A percentile compares a stretch with the other conserved stretches of the same genome.
phyloP scores from a whole-genome alignment of 2,888 invertebrate genomes.

The Drosophila helvetica region DNA sequence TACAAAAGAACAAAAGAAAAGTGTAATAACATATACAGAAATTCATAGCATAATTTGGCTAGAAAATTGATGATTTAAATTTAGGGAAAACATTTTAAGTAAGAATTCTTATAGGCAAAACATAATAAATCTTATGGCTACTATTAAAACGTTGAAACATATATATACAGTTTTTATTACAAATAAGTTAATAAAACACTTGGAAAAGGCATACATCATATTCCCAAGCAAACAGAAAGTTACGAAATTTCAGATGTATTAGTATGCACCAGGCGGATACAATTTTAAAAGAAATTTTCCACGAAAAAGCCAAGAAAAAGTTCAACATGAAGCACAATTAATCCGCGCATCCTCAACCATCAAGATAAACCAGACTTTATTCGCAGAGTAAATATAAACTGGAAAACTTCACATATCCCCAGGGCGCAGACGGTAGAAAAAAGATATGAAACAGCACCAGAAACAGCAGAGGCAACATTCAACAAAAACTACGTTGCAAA shows the following conservation, averaged over 20 bases:
- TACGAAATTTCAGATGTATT: too few species aligned
- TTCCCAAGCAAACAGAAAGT: too few species aligned
- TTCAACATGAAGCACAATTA: constrained; percentile 27
- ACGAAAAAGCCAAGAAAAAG: background rate
- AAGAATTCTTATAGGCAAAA: too few species aligned
- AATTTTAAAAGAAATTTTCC: background rate
- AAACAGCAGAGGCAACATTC: constrained; percentile 7
- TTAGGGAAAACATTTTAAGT: too few species aligned
- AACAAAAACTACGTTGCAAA: constrained; percentile 33
- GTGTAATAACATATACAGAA: too few species aligned
- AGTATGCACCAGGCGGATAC: background rate
- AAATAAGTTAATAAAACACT: background rate
- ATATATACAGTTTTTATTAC: too few species aligned
- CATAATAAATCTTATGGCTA: too few species aligned
- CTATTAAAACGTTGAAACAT: too few species aligned
- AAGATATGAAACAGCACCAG: constrained; percentile 37
- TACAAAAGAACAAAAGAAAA: too few species aligned
- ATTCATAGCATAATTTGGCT: too few species aligned
- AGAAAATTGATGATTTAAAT: too few species aligned
- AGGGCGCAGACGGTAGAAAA: constrained; percentile 19
- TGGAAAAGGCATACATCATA: background rate
- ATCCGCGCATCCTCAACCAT: constrained; percentile 16
- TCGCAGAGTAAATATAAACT: constrained; percentile 39
- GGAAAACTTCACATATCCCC: constrained; percentile 17
- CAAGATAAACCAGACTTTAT: constrained; percentile 1